Evolutionary conservation across 2,888 invertebrate genomes (phyloP), one percentile per base, ranked within the genome.

Genomic region (Sicus ferrugineus): DNA sequence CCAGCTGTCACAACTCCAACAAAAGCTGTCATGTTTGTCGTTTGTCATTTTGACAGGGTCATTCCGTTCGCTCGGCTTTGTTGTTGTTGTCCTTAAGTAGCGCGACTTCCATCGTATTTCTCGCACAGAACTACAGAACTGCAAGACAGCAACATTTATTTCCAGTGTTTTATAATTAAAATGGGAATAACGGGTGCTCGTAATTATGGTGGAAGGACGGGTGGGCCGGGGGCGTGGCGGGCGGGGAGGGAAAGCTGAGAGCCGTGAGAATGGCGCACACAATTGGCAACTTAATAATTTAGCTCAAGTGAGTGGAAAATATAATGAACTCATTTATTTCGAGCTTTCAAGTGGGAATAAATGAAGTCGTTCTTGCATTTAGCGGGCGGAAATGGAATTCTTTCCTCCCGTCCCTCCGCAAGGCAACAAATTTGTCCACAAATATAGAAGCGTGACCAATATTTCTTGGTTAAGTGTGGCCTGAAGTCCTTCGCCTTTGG

Each of bases 281-380:
- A 14, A 3, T 42, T 16, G 9, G 48, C 23, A 34, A 34, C 31
- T 62, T 62, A 62, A 68, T 68, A 62, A 50, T 52, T 42, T 30
- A 50, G 61, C 16, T 48, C 42, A 63, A 68, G 58, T 68, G 68
- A 48, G 48, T 56, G 30, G 21, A 50, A 68, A 68, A 65, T 58
- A 65, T 69, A 65, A 69, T 69, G 69, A 69, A 61, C 50, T 69
- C 65, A 69, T 69, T 69, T 61, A 69, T 65, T 65, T 38, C 38
- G 23, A 46, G 68, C 21, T 23, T 42, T 68, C 9, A 38, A 46
- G 42, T 42, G n/a, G 42, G 3, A n/a, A 42, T n/a, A 5, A 42
- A 42, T 42, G 42, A 16, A 42, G 16, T 9, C 42, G 42, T 42
- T 42, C 5, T 3, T 42, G 38, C 7, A 11, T 38, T 38, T 11